Conservation (phyloP, 2,113 vertebrate species). For the Eretmochelys imbricata region DNA sequence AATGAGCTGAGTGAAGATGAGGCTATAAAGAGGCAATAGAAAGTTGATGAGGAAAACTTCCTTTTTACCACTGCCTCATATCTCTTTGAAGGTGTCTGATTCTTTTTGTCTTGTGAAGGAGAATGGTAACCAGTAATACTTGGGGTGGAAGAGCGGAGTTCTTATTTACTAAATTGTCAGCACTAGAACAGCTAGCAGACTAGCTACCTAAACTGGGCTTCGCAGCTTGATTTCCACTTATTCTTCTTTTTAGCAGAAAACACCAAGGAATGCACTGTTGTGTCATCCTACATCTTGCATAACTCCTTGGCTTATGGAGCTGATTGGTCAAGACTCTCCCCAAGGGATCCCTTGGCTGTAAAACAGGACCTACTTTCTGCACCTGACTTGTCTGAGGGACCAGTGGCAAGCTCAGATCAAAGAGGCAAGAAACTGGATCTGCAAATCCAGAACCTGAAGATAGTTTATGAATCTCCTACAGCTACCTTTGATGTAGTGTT, state of each 20-base stretch:
- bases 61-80: background rate
- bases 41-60: background rate
- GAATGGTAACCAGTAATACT: background rate
- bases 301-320: constrained; percentile 93
- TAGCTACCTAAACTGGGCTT: background rate
- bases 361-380: constrained; percentile 35
- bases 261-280: constrained; percentile 75
- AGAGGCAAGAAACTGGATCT: background rate
- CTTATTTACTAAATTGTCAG: accelerated
- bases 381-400: background rate
- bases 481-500: constrained; percentile 81
- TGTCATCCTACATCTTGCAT: constrained; percentile 86
- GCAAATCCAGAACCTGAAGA: constrained; percentile 77
- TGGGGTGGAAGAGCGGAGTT: background rate
- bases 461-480: constrained; percentile 83
- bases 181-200: background rate
- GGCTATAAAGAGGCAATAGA: background rate
- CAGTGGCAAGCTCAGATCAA: background rate
- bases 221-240: background rate
- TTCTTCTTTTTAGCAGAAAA: constrained; percentile 74
- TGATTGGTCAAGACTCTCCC: constrained; percentile 89
- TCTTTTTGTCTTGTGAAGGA: background rate
- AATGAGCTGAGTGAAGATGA: background rate
- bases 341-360: background rate
- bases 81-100: background rate